Conservation (phyloP, 2,113 vertebrate genomes). For the Microcebus lehilahytsara region DNA sequence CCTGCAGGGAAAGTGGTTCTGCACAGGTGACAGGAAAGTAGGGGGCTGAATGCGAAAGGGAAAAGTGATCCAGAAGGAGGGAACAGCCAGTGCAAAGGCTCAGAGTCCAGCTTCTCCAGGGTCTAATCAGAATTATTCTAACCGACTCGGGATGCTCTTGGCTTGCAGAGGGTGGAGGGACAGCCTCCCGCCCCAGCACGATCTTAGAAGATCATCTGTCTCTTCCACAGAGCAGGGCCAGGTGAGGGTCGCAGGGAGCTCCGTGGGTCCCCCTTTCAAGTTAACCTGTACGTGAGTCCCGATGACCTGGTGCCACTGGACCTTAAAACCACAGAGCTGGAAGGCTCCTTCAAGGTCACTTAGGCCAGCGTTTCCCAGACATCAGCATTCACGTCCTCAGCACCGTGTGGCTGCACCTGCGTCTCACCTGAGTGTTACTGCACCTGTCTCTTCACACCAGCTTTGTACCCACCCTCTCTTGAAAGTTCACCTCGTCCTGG, state of each 20-base stretch:
- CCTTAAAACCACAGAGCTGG: background rate
- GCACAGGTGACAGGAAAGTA: background rate
- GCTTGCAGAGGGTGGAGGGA: background rate
- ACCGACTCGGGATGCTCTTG: background rate
- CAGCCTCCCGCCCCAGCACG: background rate
- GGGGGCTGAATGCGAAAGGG: background rate
- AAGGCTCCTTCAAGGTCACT: background rate
- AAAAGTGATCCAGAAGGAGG: background rate
- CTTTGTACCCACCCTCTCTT: accelerated
- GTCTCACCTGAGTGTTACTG: accelerated
- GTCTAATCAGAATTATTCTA: background rate
- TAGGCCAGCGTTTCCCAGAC: background rate
- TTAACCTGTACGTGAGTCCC: background rate
- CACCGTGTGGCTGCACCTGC: accelerated
- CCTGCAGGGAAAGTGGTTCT: background rate
- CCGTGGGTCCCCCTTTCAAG: no score
- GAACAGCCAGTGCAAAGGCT: background rate
- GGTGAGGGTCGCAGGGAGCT: background rate
- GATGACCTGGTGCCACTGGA: background rate
- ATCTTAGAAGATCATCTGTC: background rate
- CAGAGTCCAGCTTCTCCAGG: background rate
- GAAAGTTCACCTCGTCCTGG: background rate
- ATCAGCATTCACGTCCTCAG: accelerated
- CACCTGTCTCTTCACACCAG: accelerated
- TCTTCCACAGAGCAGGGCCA: background rate